Conservation (phyloP, 2,113 vertebrate species). For the Pungitius pungitius region DNA sequence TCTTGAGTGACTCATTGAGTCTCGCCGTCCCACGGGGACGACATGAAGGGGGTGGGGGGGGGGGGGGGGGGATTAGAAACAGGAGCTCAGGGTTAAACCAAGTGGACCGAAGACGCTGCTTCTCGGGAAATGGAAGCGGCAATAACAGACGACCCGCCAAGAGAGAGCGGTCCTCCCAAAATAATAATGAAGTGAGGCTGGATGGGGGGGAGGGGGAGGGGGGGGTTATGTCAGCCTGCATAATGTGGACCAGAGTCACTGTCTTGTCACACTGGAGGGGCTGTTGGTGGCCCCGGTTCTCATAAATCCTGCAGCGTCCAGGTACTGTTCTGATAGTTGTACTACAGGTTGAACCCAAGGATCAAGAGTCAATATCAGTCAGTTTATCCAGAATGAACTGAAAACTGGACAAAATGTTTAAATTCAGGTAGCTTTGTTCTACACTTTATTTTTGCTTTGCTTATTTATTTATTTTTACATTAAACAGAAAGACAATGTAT, state of each 20-base stretch:
- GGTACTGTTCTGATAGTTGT: background rate
- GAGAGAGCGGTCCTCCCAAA: too few relatives aligned
- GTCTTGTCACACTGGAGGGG: conserved; percentile 49
- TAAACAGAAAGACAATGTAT: background rate
- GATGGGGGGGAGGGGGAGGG: conserved; percentile 55
- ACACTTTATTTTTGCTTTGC: too few relatives aligned
- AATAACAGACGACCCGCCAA: conserved; percentile 37
- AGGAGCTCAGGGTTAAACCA: conserved; percentile 45
- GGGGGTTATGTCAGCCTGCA: conserved; percentile 69
- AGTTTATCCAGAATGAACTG: background rate
- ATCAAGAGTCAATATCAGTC: background rate
- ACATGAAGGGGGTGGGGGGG: conserved; percentile 56
- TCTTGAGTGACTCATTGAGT: conserved; percentile 27
- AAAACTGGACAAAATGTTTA: background rate
- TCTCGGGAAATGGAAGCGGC: conserved; percentile 39
- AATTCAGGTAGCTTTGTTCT: background rate
- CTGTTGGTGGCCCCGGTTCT: conserved; percentile 29
- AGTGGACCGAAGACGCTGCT: conserved; percentile 12
- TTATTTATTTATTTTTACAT: background rate
- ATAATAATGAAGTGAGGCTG: conserved; percentile 34
- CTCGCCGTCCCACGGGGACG: conserved; percentile 33
- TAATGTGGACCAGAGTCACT: conserved; percentile 57
- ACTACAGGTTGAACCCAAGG: background rate
- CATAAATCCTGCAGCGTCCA: conserved; percentile 33
- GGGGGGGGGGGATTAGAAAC: too few relatives aligned